phyloP scores from a whole-genome alignment of 2,888 invertebrate species.

The Zelleria hepariella region DNA sequence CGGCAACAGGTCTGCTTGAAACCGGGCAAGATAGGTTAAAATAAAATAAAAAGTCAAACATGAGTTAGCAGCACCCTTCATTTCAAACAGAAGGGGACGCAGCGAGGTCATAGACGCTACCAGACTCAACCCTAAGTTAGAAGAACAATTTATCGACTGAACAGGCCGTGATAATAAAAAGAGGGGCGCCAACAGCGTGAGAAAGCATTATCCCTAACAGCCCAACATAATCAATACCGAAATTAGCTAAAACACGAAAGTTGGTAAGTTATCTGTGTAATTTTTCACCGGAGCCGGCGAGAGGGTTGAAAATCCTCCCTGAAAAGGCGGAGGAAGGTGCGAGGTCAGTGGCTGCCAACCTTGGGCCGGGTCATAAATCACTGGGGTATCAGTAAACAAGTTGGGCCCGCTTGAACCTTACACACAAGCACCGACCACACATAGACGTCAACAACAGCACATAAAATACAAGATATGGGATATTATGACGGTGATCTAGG shows the following conservation, averaged over 20 bases:
- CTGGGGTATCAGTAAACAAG: conserved; percentile 31
- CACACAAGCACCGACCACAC: neutral
- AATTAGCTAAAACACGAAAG: neutral
- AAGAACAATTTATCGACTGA: neutral
- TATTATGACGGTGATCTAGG: neutral
- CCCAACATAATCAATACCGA: neutral
- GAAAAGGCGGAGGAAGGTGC: conserved; percentile 1
- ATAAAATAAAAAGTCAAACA: neutral
- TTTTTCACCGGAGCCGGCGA: neutral
- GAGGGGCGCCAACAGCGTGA: neutral
- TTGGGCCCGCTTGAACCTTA: conserved; percentile 18
- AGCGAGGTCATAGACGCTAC: neutral
- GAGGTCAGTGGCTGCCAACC: conserved; percentile 4
- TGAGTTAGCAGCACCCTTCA: neutral
- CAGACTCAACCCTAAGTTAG: neutral
- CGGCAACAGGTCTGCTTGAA: neutral
- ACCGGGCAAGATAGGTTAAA: neutral
- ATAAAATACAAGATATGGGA: neutral
- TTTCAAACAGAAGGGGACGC: neutral
- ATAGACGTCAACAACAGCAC: neutral
- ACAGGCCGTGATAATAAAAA: neutral
- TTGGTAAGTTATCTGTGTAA: neutral
- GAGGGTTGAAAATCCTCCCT: neutral
- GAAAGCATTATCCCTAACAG: neutral
- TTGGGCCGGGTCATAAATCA: conserved; percentile 33